Conservation (phyloP, 2,888 invertebrate species). For the Nowickia ferox region DNA sequence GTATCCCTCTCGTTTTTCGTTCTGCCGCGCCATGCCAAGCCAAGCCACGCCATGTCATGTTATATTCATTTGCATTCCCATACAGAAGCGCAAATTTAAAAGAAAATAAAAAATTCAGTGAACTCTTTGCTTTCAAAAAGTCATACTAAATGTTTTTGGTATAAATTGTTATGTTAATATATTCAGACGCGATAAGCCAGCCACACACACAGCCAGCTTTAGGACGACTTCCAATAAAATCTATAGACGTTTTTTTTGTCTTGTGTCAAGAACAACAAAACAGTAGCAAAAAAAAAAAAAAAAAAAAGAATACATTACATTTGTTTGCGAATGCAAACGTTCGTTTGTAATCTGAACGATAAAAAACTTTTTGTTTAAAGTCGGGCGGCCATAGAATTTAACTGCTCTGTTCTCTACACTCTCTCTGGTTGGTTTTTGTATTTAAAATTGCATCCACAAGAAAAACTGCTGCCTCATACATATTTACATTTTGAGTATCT, state of each 20-base stretch:
- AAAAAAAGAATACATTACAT: slow-evolving; percentile 21
- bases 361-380: slow-evolving; percentile 42
- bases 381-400: slow-evolving; percentile 42
- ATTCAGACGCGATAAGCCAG: slow-evolving; percentile 68
- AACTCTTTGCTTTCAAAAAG: slow-evolving; percentile 52
- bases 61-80: slow-evolving; percentile 46
- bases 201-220: slow-evolving; percentile 36
- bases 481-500: slow-evolving; percentile 22
- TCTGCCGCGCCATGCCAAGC: slow-evolving; percentile 24
- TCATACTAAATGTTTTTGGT: slow-evolving; percentile 51
- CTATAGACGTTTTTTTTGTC: slow-evolving; percentile 2
- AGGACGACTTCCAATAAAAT: slow-evolving; percentile 39
- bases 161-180: slow-evolving; percentile 70
- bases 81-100: background rate
- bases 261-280: no score
- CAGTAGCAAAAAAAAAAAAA: no score
- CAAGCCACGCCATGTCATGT: slow-evolving; percentile 9
- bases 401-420: slow-evolving; percentile 11
- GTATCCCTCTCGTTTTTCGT: background rate
- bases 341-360: slow-evolving; percentile 33
- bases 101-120: background rate
- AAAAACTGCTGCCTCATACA: background rate
- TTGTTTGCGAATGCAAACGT: slow-evolving; percentile 23
- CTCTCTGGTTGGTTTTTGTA: slow-evolving; percentile 6
- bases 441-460: slow-evolving; percentile 5